Conservation (phyloP, 2,113 vertebrate genomes). For the Gobiocypris rarus region DNA sequence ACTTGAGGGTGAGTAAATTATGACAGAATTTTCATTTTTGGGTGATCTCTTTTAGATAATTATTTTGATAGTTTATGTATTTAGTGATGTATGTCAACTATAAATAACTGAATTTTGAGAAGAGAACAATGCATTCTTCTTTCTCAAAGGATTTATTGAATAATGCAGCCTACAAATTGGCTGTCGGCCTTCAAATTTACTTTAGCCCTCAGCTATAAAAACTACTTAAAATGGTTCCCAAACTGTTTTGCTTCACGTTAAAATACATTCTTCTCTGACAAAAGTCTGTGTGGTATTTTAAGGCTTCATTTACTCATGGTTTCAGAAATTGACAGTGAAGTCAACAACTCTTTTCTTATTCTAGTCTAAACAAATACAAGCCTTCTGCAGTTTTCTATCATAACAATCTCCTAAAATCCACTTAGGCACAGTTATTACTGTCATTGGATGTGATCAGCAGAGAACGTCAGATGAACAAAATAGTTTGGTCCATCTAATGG, state of each 20-base stretch:
- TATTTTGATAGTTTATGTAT: neutral
- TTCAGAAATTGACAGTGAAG: neutral
- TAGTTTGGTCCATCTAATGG: neutral
- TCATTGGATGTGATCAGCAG: neutral
- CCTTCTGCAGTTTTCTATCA: neutral
- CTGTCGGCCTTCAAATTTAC: neutral
- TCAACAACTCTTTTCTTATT: neutral
- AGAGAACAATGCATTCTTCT: neutral
- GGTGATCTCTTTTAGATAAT: neutral
- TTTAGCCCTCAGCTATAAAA: neutral
- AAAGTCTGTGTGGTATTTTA: neutral
- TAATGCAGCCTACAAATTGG: neutral
- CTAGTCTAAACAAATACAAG: constrained; percentile 22
- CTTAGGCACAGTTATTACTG: neutral
- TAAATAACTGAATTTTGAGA: neutral
- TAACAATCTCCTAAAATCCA: neutral
- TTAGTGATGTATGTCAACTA: neutral
- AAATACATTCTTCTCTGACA: neutral
- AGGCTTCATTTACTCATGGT: neutral
- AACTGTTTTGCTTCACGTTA: neutral
- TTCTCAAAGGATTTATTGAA: neutral
- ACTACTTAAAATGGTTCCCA: neutral
- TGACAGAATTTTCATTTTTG: too few relatives aligned
- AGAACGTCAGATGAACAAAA: neutral
- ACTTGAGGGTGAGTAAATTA: too few relatives aligned